Evolutionary conservation across 92 coral and sea anemone genomes (phyloP), one percentile per base, ranked within the genome.

Genomic region (Meandrina meandrites): DNA sequence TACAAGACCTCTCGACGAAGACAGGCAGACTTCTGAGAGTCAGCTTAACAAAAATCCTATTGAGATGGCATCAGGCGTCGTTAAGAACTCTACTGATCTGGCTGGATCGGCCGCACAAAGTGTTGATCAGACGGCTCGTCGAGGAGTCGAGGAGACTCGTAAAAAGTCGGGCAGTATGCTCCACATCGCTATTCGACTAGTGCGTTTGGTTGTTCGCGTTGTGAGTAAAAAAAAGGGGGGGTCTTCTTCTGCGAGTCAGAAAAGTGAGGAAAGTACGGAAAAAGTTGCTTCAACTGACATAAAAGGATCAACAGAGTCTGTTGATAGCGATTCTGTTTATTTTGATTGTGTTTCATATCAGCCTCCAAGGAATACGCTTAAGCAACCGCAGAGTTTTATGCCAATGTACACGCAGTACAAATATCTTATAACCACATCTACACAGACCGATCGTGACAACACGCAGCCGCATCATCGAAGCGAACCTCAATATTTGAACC

Each of bases 101-200:
- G 87, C 92, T 42, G 96, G 89, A 8, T 76, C 86, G 15, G 88
- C 92, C 36, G 88, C 91, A 8, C 79, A 76, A 77, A 86, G 79
- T 36, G 84, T 81, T 47, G 89, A 91, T 36, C 85, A 80, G 58
- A 84, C 89, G 57, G 84, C 97, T 35, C 86, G 84, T 34, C 80
- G 81, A 82, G 96, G 96, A 16, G 79, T 89, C 1, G 78, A 87
- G 22, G 93, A 91, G 31, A 88, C 98, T 37, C 86, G 86, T 64
- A 88, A 87, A 60, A 93, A 89, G 75, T 91, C 98, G 6, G 96
- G 96, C 66, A 95, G 98, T 30, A 87, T 95, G 62, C 53, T 95
- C 48, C 98, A 91, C 76, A 93, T 95, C 70, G 94, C 88, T 15
- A 88, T 93, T 86, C 78, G 98, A 75, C 90, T 95, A 18, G 88